A percentile compares a stretch with the other conserved stretches of the same genome.
phyloP scores from a whole-genome alignment of 2,113 vertebrate species.

The Himantopus leucocephalus region DNA sequence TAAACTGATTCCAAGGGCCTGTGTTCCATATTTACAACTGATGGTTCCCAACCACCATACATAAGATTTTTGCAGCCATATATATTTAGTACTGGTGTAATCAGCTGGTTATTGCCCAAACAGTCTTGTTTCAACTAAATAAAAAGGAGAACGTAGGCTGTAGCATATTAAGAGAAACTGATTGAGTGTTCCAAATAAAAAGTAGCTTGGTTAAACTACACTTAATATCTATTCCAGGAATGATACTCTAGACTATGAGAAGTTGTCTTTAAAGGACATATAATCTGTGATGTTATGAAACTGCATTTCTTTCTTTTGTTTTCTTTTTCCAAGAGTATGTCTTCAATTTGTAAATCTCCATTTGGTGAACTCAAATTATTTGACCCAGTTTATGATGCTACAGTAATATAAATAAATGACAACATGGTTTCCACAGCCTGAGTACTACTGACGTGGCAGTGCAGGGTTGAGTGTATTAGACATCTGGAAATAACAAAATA shows the following conservation, averaged over 20 bases:
- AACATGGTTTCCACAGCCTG: conserved; percentile 1
- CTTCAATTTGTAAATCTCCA: not conserved
- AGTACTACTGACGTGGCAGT: conserved; percentile 27
- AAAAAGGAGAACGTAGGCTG: not conserved
- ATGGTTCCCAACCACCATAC: not conserved
- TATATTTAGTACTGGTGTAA: not conserved
- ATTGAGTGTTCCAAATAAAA: not conserved
- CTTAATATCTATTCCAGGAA: not conserved
- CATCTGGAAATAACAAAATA: conserved; percentile 54
- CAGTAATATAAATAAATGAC: not conserved
- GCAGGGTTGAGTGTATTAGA: conserved; percentile 12
- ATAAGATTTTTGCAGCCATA: not conserved
- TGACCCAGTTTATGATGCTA: not conserved
- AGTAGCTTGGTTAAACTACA: not conserved
- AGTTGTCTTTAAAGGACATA: not conserved
- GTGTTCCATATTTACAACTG: not conserved
- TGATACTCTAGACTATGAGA: not conserved
- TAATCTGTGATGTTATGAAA: not conserved
- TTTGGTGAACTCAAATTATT: not conserved
- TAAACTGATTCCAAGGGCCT: not conserved
- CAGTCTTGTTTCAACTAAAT: not conserved
- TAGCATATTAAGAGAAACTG: not conserved
- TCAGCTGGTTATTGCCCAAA: not conserved
- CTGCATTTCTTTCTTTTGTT: not conserved
- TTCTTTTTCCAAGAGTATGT: not conserved